phyloP scores from a whole-genome alignment of 2,888 invertebrate species.

The Tupiocoris notatus region DNA sequence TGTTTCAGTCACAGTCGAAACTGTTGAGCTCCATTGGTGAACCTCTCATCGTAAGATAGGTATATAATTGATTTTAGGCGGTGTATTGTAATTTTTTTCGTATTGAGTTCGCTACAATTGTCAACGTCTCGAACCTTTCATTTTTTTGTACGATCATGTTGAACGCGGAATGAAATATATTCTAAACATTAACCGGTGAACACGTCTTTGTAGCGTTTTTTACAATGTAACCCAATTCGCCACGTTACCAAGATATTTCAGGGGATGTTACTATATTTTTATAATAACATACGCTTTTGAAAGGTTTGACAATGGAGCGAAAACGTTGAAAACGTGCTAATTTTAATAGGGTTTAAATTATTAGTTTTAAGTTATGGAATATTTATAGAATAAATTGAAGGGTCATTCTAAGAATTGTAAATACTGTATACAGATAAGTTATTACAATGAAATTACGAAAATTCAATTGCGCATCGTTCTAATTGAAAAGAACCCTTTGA shows the following conservation, averaged over 20 bases:
- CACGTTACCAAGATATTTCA: not conserved
- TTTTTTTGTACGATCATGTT: not conserved
- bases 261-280: slow-evolving; percentile 26
- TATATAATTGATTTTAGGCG: not conserved
- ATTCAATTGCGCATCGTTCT: not conserved
- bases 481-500: no score
- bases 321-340: slow-evolving; percentile 35
- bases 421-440: slow-evolving; percentile 49
- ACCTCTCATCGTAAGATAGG: slow-evolving; percentile 4
- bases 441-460: slow-evolving; percentile 48
- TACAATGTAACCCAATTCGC: not conserved
- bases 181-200: slow-evolving; percentile 10
- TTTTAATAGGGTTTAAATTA: slow-evolving; percentile 39
- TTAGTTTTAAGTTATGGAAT: slow-evolving; percentile 45
- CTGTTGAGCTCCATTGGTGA: slow-evolving; percentile 37
- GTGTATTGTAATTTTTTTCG: not conserved
- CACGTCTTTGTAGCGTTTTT: not conserved
- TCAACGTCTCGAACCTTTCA: not conserved
- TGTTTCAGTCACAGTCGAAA: slow-evolving; percentile 5
- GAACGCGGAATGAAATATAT: not conserved
- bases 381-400: slow-evolving; percentile 45
- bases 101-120: not conserved
- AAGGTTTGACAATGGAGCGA: slow-evolving; percentile 32
- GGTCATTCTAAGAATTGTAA: slow-evolving; percentile 47
- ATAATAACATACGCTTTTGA: slow-evolving; percentile 13